Conservation (phyloP, 2,888 invertebrate species). For the Archips crataeganus region DNA sequence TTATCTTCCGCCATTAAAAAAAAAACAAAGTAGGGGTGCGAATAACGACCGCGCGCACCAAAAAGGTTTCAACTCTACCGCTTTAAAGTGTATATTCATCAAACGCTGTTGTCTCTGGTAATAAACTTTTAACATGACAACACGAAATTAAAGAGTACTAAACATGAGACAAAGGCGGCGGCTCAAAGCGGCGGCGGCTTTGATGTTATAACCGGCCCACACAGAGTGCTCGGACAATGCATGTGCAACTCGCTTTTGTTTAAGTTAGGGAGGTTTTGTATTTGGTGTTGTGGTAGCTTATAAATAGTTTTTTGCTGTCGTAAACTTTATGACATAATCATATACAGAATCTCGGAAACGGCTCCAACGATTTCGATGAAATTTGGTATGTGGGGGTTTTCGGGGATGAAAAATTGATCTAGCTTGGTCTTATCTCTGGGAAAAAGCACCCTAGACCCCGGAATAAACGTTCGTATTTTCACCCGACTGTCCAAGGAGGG, state of each 20-base stretch:
- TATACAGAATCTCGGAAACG: no score
- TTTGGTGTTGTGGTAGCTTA: no score
- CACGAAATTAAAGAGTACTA: conserved; percentile 79
- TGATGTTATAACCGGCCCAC: conserved; percentile 70
- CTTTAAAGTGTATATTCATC: neutral
- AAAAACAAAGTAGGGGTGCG: conserved; percentile 29
- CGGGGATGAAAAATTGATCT: no score
- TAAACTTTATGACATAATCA: no score
- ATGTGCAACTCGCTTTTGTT: conserved; percentile 3
- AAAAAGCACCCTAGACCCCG: no score
- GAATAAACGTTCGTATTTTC: no score
- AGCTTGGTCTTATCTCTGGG: no score
- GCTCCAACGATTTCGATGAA: no score
- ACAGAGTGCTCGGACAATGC: conserved; percentile 8
- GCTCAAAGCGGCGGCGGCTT: conserved; percentile 73
- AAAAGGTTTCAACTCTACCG: neutral
- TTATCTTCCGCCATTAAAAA: conserved; percentile 70
- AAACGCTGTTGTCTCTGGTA: conserved; percentile 49
- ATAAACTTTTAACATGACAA: conserved; percentile 83
- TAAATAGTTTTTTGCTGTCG: no score
- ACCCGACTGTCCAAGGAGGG: no score
- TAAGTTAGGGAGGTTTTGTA: neutral
- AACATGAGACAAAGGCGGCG: conserved; percentile 81
- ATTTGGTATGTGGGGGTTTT: no score
- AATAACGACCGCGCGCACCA: neutral